These are phyloP conservation scores for Parelbella ahira DNA, from an alignment of 2,888 invertebrate species.

Conservation along the genomic window DNA sequence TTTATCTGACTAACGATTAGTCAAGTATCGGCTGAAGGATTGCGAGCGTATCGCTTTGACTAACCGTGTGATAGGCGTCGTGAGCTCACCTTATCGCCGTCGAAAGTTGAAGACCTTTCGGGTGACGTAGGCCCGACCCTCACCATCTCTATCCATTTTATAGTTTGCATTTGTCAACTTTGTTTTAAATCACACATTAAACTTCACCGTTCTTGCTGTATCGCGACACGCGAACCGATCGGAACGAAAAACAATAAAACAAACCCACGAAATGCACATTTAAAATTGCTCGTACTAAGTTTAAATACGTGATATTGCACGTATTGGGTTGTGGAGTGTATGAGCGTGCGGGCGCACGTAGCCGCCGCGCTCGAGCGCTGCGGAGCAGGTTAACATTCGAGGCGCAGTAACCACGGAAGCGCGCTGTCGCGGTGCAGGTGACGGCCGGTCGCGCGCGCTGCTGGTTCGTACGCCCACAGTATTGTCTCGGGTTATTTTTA, in stretches of 20 bases:
- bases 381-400: constrained; percentile 41
- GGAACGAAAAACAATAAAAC: constrained; percentile 35
- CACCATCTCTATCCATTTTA: constrained; percentile 76
- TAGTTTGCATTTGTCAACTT: constrained; percentile 60
- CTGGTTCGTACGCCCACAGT: constrained; percentile 7
- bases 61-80: constrained; percentile 45
- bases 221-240: constrained; percentile 10
- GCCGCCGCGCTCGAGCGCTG: too few relatives aligned
- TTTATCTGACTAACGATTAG: not conserved
- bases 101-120: constrained; percentile 60
- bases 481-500: constrained; percentile 26
- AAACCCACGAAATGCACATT: constrained; percentile 38
- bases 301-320: constrained; percentile 69
- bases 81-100: constrained; percentile 63
- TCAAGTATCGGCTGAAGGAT: not conserved
- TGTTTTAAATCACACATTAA: constrained; percentile 20
- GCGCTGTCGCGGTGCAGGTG: constrained; percentile 29
- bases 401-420: constrained; percentile 43
- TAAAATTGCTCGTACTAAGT: constrained; percentile 44
- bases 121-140: constrained; percentile 53
- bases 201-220: constrained; percentile 8
- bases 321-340: too few relatives aligned
- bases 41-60: not conserved
- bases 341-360: too few relatives aligned
- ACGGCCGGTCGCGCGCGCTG: constrained; percentile 16